phyloP scores from a whole-genome alignment of 2,113 vertebrate species.

The Camelus bactrianus region DNA sequence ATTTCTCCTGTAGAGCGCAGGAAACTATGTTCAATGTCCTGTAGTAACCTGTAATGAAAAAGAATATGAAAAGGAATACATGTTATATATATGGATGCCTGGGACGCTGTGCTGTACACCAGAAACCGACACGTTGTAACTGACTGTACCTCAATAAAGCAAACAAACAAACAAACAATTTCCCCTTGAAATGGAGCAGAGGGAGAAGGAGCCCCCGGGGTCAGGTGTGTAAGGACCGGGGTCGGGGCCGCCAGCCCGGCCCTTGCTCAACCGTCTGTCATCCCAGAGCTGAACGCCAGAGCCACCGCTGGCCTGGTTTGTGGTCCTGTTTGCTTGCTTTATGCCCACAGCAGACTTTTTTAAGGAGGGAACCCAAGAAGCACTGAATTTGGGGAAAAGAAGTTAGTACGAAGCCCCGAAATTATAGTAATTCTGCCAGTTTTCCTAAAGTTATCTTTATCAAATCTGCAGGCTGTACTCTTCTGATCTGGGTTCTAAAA shows the following conservation, averaged over 20 bases:
- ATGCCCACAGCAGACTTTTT: rapidly evolving
- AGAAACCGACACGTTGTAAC: no score
- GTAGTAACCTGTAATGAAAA: no score
- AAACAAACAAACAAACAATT: no score
- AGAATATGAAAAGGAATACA: no score
- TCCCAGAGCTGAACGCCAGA: background rate
- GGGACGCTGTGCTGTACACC: no score
- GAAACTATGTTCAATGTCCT: no score
- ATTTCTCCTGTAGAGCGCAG: no score
- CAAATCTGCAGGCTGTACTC: background rate
- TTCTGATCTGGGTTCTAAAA: constrained; percentile 47
- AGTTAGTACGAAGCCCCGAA: background rate
- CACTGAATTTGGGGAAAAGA: background rate
- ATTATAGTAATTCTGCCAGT: background rate
- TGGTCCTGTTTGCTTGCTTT: rapidly evolving
- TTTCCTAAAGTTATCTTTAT: background rate
- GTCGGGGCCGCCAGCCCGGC: rapidly evolving
- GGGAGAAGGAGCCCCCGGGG: background rate
- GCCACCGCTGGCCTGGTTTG: rapidly evolving
- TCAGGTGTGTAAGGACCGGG: background rate
- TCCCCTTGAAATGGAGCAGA: background rate
- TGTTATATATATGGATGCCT: no score
- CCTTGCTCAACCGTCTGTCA: rapidly evolving
- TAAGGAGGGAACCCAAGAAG: background rate
- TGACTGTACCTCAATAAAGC: no score